phyloP scores from a whole-genome alignment of 2,797 vertebrate genomes.

The Darevskia mixta region DNA sequence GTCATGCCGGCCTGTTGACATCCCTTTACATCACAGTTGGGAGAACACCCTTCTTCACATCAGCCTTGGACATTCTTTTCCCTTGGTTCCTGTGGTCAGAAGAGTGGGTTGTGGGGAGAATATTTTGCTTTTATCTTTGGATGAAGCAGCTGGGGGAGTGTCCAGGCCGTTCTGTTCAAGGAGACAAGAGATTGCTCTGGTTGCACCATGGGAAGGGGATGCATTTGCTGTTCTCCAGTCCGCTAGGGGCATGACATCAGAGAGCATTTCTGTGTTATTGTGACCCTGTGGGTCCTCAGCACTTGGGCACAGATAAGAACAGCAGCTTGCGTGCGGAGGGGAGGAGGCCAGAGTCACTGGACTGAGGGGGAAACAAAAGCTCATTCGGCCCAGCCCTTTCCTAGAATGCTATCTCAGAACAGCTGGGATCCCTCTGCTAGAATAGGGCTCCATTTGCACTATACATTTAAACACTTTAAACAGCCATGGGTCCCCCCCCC shows the following conservation, averaged over 20 bases:
- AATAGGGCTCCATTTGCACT: no score
- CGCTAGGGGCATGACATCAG: neutral
- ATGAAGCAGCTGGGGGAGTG: neutral
- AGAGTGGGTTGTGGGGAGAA: neutral
- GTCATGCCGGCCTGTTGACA: neutral
- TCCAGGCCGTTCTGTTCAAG: neutral
- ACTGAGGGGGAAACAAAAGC: neutral
- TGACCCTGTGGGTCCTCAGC: neutral
- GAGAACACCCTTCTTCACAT: neutral
- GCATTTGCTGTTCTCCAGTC: neutral
- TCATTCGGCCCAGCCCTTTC: neutral
- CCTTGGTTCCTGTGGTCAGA: neutral
- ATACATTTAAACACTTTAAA: no score
- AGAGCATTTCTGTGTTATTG: neutral
- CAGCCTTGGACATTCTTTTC: neutral
- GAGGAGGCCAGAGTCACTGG: neutral
- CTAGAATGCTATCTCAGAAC: neutral
- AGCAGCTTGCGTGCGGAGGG: neutral
- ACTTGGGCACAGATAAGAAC: neutral
- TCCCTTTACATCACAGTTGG: no score
- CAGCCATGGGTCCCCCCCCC: no score
- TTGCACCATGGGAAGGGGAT: neutral
- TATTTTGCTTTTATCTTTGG: constrained; percentile 24
- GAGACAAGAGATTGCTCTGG: neutral
- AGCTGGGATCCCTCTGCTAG: neutral